A percentile compares a stretch with the other conserved stretches of the same genome.
Conservation (phyloP, 2,113 vertebrate species). For the Anhinga anhinga region DNA sequence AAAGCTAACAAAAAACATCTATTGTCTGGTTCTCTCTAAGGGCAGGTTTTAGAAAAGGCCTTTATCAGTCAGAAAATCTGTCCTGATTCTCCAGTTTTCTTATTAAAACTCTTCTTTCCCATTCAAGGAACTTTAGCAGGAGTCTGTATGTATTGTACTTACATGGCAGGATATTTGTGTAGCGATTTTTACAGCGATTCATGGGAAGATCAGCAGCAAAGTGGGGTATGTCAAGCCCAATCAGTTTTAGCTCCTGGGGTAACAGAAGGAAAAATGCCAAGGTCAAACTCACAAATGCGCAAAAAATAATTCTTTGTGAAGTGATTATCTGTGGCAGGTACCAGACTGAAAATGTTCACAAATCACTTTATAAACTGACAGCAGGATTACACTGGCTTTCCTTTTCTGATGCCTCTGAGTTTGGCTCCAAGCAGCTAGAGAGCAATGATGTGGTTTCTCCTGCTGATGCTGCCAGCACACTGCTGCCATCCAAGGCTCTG, state of each 20-base stretch:
- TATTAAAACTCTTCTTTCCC: background rate
- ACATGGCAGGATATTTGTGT: conserved; percentile 98
- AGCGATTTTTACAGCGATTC: conserved; percentile 95
- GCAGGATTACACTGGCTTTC: background rate
- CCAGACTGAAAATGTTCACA: background rate
- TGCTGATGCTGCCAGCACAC: background rate
- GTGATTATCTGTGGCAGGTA: background rate
- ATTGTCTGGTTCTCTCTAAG: background rate
- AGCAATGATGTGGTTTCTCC: background rate
- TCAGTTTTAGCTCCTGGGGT: conserved; percentile 88
- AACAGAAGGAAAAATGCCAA: background rate
- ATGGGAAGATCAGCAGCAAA: conserved; percentile 92
- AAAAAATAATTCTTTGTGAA: background rate
- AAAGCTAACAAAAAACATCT: background rate
- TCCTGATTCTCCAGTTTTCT: background rate
- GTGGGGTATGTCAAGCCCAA: conserved; percentile 92
- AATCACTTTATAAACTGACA: background rate
- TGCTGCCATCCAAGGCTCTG: background rate
- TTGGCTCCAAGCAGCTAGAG: background rate
- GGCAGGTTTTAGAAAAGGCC: background rate
- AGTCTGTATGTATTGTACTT: conserved; percentile 46
- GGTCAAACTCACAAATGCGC: background rate
- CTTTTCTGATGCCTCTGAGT: background rate
- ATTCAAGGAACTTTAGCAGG: background rate
- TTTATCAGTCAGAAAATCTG: background rate